phyloP scores from a whole-genome alignment of 2,113 vertebrate genomes.

The Serinus canaria region DNA sequence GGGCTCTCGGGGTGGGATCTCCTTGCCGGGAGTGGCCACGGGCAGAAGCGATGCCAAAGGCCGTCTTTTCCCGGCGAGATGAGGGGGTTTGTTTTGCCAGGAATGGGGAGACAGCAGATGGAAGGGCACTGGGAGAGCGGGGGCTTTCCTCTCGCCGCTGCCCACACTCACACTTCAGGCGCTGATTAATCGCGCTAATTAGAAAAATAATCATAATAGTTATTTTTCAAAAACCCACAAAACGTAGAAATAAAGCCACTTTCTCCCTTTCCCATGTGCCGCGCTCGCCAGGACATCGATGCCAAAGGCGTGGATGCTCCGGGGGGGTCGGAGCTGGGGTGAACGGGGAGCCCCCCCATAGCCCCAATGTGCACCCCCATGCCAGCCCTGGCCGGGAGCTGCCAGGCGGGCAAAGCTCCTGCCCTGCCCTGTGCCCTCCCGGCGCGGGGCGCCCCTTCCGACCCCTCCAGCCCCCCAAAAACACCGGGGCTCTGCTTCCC shows the following conservation, averaged over 20 bases:
- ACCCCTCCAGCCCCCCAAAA: background rate
- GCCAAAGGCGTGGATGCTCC: background rate
- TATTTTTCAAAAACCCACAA: background rate
- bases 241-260: background rate
- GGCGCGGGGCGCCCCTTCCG: background rate
- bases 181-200: background rate
- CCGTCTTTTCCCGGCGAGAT: background rate
- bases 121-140: background rate
- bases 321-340: background rate
- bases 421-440: background rate
- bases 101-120: background rate
- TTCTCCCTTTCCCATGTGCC: background rate
- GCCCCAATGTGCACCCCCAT: rapidly evolving
- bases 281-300: background rate
- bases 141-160: background rate
- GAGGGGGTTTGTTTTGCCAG: background rate
- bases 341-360: rapidly evolving
- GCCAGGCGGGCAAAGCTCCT: background rate
- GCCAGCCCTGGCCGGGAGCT: background rate
- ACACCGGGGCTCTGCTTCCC: background rate
- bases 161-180: background rate
- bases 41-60: background rate
- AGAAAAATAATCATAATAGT: background rate
- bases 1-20: background rate
- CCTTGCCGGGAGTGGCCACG: rapidly evolving